phyloP scores from a whole-genome alignment of 2,797 vertebrate genomes.

The Sphenopsis melanotis region DNA sequence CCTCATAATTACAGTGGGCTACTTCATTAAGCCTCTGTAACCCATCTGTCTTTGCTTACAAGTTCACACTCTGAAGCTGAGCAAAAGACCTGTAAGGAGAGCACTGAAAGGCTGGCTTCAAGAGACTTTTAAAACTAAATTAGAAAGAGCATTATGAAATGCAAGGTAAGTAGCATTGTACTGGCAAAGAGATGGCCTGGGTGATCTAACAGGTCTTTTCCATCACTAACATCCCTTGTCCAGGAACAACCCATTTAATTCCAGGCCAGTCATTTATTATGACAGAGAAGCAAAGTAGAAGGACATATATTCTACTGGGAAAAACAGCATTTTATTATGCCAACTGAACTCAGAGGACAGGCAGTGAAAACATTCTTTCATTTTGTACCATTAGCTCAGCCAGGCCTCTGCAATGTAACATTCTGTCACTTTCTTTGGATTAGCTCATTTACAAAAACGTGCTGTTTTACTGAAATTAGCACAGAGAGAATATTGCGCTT shows the following conservation, averaged over 20 bases:
- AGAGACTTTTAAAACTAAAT: background rate
- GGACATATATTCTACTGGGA: constrained; percentile 50
- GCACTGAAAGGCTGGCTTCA: background rate
- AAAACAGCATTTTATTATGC: constrained; percentile 63
- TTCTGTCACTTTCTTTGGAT: constrained; percentile 66
- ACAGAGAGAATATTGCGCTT: constrained; percentile 47
- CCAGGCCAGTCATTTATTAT: constrained; percentile 54
- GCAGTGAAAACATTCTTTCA: constrained; percentile 65
- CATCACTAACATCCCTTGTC: constrained; percentile 16
- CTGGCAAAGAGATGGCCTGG: background rate
- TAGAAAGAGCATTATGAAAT: constrained; percentile 1
- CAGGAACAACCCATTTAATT: constrained; percentile 60
- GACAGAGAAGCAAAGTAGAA: constrained; percentile 57
- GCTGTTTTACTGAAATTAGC: constrained; percentile 32
- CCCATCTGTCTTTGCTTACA: background rate
- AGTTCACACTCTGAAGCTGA: background rate
- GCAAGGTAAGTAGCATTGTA: background rate
- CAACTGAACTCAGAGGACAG: constrained; percentile 59
- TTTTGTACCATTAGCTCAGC: constrained; percentile 69
- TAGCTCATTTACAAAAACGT: constrained; percentile 66
- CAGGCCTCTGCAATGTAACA: constrained; percentile 64
- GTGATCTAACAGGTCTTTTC: constrained; percentile 36
- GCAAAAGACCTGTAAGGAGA: background rate
- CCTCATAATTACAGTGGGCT: background rate
- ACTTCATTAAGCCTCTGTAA: constrained; percentile 17